These are phyloP conservation scores for Spinus olivaceus DNA, from an alignment of 2,797 vertebrate species.

Conservation along the genomic window DNA sequence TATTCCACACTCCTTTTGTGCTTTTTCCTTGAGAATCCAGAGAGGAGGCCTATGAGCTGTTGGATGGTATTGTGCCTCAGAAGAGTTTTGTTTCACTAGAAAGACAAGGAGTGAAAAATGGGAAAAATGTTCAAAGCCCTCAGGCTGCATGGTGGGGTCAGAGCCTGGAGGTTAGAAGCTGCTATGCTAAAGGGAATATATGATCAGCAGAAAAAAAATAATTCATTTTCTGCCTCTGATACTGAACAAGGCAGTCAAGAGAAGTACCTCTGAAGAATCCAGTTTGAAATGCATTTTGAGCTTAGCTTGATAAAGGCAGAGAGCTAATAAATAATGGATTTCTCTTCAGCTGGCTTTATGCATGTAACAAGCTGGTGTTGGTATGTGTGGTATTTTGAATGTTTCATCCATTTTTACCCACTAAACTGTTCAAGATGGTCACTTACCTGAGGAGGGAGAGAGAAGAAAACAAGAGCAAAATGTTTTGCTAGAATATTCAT, in stretches of 20 bases:
- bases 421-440: conserved; percentile 40
- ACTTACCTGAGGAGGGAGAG: conserved; percentile 7
- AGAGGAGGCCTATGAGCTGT: neutral
- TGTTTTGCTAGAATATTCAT: conserved; percentile 67
- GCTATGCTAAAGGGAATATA: conserved; percentile 29
- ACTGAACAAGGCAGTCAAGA: conserved; percentile 23
- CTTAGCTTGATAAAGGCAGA: conserved; percentile 34
- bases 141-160: neutral
- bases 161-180: conserved; percentile 13
- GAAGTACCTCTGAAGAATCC: conserved; percentile 21
- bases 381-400: conserved; percentile 4
- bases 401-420: conserved; percentile 46
- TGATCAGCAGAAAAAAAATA: conserved; percentile 16
- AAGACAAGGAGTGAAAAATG: neutral
- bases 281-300: conserved; percentile 41
- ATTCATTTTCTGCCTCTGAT: conserved; percentile 18
- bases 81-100: neutral
- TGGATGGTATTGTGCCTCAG: neutral
- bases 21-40: neutral
- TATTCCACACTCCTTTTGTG: neutral
- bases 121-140: conserved; percentile 29
- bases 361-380: conserved; percentile 47
- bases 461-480: conserved; percentile 50
- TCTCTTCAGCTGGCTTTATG: conserved; percentile 42
- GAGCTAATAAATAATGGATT: conserved; percentile 68